Conservation (phyloP, 2,113 vertebrate genomes). For the Urocitellus parryii region DNA sequence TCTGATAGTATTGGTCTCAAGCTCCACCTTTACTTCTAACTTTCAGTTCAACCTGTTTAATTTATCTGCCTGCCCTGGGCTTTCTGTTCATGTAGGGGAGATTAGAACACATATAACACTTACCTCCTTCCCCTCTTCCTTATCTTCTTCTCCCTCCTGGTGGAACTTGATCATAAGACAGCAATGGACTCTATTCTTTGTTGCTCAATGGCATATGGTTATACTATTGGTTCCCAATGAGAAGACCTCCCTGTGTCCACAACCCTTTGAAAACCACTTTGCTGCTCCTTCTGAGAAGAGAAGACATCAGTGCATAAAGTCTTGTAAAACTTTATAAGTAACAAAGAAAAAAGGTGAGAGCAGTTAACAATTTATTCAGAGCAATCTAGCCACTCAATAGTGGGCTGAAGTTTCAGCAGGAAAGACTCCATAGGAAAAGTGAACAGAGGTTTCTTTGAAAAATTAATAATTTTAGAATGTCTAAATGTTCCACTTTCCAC, state of each 20-base stretch:
- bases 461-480: conserved; percentile 53
- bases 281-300: neutral
- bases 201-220: accelerated
- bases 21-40: neutral
- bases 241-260: neutral
- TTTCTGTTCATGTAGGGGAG: neutral
- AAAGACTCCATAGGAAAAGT: neutral
- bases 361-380: neutral
- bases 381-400: neutral
- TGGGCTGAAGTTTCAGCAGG: neutral
- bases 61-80: neutral
- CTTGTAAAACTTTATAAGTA: neutral
- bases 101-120: neutral
- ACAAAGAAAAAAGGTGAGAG: neutral
- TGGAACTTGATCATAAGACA: neutral
- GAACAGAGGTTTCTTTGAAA: conserved; percentile 47
- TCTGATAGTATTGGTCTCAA: neutral
- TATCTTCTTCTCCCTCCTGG: neutral
- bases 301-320: neutral
- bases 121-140: neutral
- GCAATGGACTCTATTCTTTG: neutral
- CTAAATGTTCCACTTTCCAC: conserved; percentile 34
- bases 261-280: conserved; percentile 12
- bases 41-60: neutral
- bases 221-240: neutral